Base-by-base conservation (phyloP, 1,140 invertebrate species). In the Macrostomum lignano region DNA sequence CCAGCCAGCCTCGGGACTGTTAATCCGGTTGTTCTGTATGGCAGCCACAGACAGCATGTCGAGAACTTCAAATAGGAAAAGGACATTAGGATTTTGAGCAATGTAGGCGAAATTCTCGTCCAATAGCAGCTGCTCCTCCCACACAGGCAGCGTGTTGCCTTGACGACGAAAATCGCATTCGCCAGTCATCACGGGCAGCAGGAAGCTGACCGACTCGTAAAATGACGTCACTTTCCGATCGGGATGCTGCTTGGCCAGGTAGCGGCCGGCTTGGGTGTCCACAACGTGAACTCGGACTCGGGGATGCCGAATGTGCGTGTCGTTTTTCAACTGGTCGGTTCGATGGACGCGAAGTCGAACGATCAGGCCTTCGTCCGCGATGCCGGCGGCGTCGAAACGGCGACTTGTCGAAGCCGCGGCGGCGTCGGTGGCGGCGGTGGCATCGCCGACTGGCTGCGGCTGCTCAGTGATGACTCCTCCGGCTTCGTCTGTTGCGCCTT, bases 61-160 rank as follows among this genome's bases (percentile, higher is more conserved):
- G n/a, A n/a, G n/a, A n/a, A n/a, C n/a, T n/a, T n/a, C n/a, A n/a
- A n/a, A n/a, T n/a, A n/a, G n/a, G n/a, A n/a, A n/a, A n/a, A n/a
- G n/a, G n/a, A n/a, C n/a, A n/a, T n/a, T n/a, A n/a, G n/a, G n/a
- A n/a, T n/a, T n/a, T n/a, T n/a, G n/a, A n/a, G n/a, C n/a, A n/a
- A n/a, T n/a, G n/a, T 60, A 48, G 17, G 61, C 44, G 32, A 61
- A 64, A 31, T 65, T 57, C 42, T 68, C 62, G 47, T 67, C 64
- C 38, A 69, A 65, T 22, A 70, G 44, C 1, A 71, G 40, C 31
- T 67, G 50, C 42, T 70, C 68, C 40, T 70, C 65, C 69, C 69
- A 71, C 1, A 54, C 43, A 2, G 68, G 67, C 20, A 58, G 38
- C 2, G 45, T 51, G 2, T n/a, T n/a, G 55, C 53, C 29, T 51